Conservation (phyloP, 2,888 invertebrate genomes). For the Germaria angustata region DNA sequence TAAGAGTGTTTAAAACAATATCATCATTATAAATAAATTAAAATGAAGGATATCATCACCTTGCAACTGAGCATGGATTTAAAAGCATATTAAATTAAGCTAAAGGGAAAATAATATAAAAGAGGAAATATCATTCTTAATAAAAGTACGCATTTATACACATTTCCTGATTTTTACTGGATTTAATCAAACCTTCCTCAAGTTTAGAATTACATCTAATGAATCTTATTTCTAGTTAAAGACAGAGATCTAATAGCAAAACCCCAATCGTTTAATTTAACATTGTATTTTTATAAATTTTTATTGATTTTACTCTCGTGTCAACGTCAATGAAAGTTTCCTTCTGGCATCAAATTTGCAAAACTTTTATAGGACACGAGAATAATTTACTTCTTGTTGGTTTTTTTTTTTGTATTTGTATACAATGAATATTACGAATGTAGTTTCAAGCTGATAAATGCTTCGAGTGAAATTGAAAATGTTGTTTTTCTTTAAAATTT, state of each 20-base stretch:
- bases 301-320: background rate
- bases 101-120: too few relatives aligned
- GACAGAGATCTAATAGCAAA: background rate
- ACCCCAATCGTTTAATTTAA: background rate
- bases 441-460: too few relatives aligned
- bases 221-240: too few relatives aligned
- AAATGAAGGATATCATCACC: background rate
- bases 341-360: background rate
- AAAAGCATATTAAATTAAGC: background rate
- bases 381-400: background rate
- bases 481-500: background rate
- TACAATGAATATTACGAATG: too few relatives aligned
- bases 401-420: background rate
- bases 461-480: too few relatives aligned
- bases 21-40: slow-evolving; percentile 2
- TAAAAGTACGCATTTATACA: too few relatives aligned
- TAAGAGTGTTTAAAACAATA: slow-evolving; percentile 16
- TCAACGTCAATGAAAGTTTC: background rate
- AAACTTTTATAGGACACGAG: too few relatives aligned
- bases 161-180: too few relatives aligned
- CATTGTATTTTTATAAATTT: background rate
- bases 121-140: too few relatives aligned
- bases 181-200: too few relatives aligned
- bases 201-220: too few relatives aligned
- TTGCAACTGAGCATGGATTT: background rate